Evolutionary conservation across 2,888 invertebrate genomes (phyloP), one percentile per base, ranked within the genome.

Genomic region (Tetragnatha montana): DNA sequence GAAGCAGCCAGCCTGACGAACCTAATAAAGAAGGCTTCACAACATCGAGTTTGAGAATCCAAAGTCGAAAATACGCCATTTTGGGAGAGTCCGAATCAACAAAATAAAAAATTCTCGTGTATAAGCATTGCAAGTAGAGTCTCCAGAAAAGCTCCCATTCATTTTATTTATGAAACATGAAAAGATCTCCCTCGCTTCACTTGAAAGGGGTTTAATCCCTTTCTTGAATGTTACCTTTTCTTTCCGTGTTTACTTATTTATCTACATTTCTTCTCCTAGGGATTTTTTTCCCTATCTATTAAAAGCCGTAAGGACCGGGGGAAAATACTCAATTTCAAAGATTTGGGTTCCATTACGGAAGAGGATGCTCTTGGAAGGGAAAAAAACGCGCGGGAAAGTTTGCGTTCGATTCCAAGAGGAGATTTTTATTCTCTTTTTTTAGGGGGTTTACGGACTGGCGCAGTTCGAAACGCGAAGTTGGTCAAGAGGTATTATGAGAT

Each of bases 181-280:
- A 76, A 76, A n/a, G 21, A 12, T 68, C 60, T 21, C 35, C 22
- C 22, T 78, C 22, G 17, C n/a, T 78, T 8, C 17, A 21, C 14
- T 7, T 78, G 60, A 78, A 78, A 78, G 21, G 35, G 60, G 22
- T 22, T 8, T 60, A 78, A 78, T 78, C 78, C 60, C 60, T 78
- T 78, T 60, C 60, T 60, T 60, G 60, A 60, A 60, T 60, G 12
- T 10, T 60, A 60, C 60, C 60, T 60, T 60, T 60, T 60, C 60
- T 60, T 60, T 17, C 60, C 60, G 60, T 60, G 60, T 60, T 60
- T 60, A 17, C 60, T 60, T 60, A 60, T 60, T 60, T 60, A 60
- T 60, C 17, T 60, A 60, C 60, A 60, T 60, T 60, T 10, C 60
- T 60, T 10, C 60, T 60, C 60, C 17, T 35, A 35, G 4, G 60